phyloP scores from a whole-genome alignment of 2,113 vertebrate species.

The Hemichromis elongatus region DNA sequence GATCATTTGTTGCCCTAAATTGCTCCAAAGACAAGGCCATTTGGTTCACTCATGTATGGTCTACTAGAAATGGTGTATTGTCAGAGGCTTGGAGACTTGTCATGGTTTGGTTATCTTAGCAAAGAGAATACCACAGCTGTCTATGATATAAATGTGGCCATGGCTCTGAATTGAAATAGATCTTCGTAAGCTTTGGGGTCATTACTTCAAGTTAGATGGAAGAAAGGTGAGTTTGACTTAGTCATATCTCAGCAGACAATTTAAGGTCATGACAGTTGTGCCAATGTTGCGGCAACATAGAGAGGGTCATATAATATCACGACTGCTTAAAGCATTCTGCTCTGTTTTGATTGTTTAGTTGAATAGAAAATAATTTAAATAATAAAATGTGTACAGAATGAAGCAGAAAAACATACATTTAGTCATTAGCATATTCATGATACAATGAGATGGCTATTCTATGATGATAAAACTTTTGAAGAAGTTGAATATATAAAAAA shows the following conservation, averaged over 20 bases:
- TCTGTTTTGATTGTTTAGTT: background rate
- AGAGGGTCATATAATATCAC: background rate
- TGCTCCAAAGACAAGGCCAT: constrained; percentile 35
- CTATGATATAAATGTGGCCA: constrained; percentile 34
- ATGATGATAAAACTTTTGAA: background rate
- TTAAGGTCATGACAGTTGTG: constrained; percentile 34
- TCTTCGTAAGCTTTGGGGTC: constrained; percentile 10
- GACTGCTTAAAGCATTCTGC: background rate
- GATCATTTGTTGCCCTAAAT: constrained; percentile 29
- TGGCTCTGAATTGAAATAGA: constrained; percentile 2
- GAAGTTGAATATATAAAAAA: background rate
- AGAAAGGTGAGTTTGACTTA: constrained; percentile 25
- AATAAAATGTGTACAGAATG: background rate
- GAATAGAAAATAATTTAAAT: background rate
- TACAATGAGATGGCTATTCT: background rate
- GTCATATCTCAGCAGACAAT: constrained; percentile 35
- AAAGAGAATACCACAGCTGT: constrained; percentile 51
- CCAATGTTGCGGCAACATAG: background rate
- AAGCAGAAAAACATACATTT: background rate
- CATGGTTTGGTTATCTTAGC: constrained; percentile 51
- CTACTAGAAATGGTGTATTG: constrained; percentile 3
- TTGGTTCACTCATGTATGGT: constrained; percentile 37
- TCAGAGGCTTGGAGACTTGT: constrained; percentile 52
- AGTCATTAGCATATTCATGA: background rate
- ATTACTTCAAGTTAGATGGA: constrained; percentile 52